A percentile compares a stretch with the other conserved stretches of the same genome.
These are phyloP conservation scores for Entomobrya proxima DNA, from an alignment of 2,888 invertebrate species.

Conservation along the genomic window DNA sequence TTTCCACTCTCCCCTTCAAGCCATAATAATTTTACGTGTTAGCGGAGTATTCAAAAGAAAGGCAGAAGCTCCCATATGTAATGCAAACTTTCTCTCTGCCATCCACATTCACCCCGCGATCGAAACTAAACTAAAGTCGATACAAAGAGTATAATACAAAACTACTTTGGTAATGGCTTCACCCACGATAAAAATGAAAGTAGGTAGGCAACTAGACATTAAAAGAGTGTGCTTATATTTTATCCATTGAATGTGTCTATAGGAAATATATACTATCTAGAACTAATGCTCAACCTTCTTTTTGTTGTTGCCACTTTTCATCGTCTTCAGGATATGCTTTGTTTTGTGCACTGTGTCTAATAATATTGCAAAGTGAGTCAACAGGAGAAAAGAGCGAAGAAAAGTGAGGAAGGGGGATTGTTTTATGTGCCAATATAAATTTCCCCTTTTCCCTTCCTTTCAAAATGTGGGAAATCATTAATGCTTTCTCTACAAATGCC, in stretches of 20 bases:
- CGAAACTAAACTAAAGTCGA: conserved; percentile 27
- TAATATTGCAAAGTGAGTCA: conserved; percentile 46
- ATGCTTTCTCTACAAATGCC: conserved; percentile 45
- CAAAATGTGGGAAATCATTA: conserved; percentile 59
- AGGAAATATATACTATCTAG: background rate
- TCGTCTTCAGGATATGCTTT: background rate
- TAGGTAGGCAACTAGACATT: no score
- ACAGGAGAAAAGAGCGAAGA: conserved; percentile 1
- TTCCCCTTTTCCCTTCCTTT: conserved; percentile 43
- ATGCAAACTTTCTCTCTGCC: no score
- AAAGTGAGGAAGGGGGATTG: conserved; percentile 47
- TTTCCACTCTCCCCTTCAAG: background rate
- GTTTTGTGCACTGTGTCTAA: background rate
- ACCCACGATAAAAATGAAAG: no score
- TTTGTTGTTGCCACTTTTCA: background rate
- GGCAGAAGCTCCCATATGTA: background rate
- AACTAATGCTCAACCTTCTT: background rate
- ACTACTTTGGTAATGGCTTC: no score
- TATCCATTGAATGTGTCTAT: background rate
- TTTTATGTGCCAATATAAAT: conserved; percentile 61
- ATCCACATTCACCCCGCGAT: no score
- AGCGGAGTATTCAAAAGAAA: conserved; percentile 19
- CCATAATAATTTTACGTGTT: conserved; percentile 11
- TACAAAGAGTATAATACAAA: no score
- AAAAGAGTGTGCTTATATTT: background rate